phyloP scores from a whole-genome alignment of 2,888 invertebrate genomes.

The Octonoba sinensis region DNA sequence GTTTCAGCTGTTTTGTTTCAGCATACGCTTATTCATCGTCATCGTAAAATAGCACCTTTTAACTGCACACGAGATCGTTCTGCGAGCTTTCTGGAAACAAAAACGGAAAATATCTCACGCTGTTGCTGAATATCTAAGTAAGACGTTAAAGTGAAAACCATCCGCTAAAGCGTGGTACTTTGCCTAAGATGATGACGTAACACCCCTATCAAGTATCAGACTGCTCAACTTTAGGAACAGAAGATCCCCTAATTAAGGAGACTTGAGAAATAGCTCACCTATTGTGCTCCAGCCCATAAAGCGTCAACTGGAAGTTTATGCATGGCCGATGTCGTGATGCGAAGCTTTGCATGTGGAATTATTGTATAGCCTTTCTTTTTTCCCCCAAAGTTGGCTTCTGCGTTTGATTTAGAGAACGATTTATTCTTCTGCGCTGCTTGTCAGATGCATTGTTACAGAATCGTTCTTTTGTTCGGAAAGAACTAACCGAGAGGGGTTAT shows the following conservation, averaged over 20 bases:
- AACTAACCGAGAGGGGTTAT: background rate
- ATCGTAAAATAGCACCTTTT: no score
- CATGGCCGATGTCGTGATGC: conserved; percentile 38
- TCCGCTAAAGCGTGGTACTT: conserved; percentile 25
- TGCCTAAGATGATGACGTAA: conserved; percentile 39
- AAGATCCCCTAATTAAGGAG: conserved; percentile 40
- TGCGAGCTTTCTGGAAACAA: no score
- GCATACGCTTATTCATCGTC: no score
- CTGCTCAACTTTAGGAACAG: conserved; percentile 32
- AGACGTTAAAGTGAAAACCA: conserved; percentile 20
- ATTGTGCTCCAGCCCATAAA: conserved; percentile 49
- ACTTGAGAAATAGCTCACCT: conserved; percentile 34
- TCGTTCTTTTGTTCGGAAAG: conserved; percentile 35
- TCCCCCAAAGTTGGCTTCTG: conserved; percentile 6
- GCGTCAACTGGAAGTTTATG: conserved; percentile 22
- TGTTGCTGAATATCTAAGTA: conserved; percentile 15
- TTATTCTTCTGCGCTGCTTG: conserved; percentile 19
- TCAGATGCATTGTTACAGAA: conserved; percentile 39
- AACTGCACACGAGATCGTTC: no score
- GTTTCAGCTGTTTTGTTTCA: no score
- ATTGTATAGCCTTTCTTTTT: conserved; percentile 14
- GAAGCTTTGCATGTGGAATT: conserved; percentile 11
- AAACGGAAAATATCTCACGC: conserved; percentile 31
- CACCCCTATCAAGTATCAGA: conserved; percentile 15
- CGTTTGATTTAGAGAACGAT: conserved; percentile 43